Conservation (phyloP, 1,140 invertebrate genomes). For the Phymorhynchus buccinoides region DNA sequence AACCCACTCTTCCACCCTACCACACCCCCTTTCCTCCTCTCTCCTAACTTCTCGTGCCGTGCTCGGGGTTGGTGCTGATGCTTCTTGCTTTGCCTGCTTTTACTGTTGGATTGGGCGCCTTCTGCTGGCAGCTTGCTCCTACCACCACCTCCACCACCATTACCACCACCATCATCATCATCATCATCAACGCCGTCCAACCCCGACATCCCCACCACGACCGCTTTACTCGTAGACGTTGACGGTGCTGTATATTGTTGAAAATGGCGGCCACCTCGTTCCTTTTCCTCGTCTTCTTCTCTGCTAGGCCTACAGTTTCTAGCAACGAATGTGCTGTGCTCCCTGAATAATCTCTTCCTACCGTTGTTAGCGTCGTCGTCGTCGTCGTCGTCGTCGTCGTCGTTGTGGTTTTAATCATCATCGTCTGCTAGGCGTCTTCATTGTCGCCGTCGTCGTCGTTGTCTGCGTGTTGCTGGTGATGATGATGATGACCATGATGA, state of each 20-base stretch:
- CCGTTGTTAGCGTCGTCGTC: not conserved
- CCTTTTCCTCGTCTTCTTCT: not conserved
- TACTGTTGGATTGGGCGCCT: not conserved
- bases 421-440: not conserved
- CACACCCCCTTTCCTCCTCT: not conserved
- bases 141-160: not conserved
- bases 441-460: not conserved
- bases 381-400: not conserved
- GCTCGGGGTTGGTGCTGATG: not conserved
- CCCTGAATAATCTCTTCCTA: not conserved
- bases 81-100: not conserved
- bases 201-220: not conserved
- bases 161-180: too few species aligned
- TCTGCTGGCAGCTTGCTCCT: not conserved
- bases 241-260: conserved; percentile 9
- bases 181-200: too few species aligned
- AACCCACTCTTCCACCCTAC: not conserved
- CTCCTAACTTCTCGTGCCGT: not conserved
- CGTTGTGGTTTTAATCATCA: not conserved
- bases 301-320: not conserved
- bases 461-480: not conserved
- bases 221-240: not conserved
- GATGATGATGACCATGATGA: too few species aligned
- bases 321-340: conserved; percentile 15
- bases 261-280: conserved; percentile 3